phyloP scores from a whole-genome alignment of 2,888 invertebrate genomes.

The Tetrapedia diversipes region DNA sequence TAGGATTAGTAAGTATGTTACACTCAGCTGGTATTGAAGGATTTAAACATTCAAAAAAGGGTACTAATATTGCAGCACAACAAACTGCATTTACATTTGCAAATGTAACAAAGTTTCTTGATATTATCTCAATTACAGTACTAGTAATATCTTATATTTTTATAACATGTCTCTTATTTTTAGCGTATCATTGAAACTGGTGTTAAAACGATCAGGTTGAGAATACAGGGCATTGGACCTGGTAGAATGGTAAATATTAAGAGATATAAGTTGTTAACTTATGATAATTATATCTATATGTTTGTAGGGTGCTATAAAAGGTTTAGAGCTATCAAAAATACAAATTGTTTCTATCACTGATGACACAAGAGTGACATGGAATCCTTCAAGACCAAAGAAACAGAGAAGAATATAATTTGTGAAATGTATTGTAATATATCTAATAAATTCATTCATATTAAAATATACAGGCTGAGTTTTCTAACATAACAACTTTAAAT shows the following conservation, averaged over 20 bases:
- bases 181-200: conserved; percentile 87
- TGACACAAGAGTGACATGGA: conserved; percentile 92
- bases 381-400: conserved; percentile 92
- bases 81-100: conserved; percentile 94
- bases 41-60: conserved; percentile 97
- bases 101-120: conserved; percentile 84
- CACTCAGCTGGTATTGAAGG: conserved; percentile 91
- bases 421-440: conserved; percentile 11
- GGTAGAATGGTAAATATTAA: conserved; percentile 91
- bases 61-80: conserved; percentile 98
- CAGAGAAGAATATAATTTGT: conserved; percentile 89
- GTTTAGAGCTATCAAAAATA: conserved; percentile 95
- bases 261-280: background rate
- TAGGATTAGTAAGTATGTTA: conserved; percentile 17
- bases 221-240: conserved; percentile 93
- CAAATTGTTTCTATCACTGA: conserved; percentile 97
- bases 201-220: conserved; percentile 89
- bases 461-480: conserved; percentile 16
- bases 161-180: background rate
- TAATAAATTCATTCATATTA: conserved; percentile 14
- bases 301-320: conserved; percentile 95
- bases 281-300: conserved; percentile 10
- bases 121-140: conserved; percentile 16
- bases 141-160: background rate
- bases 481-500: no score